Conservation (phyloP, 2,113 vertebrate species). For the Xenopus laevis region DNA sequence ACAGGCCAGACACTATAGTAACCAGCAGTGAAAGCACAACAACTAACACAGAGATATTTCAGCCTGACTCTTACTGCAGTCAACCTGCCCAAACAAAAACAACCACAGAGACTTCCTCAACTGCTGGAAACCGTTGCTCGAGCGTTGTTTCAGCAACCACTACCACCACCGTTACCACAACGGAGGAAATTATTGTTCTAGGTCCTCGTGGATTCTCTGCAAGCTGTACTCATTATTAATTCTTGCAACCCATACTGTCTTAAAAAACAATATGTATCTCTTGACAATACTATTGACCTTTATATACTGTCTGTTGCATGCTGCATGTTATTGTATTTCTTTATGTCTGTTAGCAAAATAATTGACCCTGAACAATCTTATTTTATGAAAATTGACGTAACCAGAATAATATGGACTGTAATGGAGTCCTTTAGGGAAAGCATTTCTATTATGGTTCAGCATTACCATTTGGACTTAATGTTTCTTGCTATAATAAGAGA, state of each 20-base stretch:
- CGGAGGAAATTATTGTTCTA: constrained; percentile 26
- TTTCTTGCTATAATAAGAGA: too few species aligned
- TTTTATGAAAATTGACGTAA: too few species aligned
- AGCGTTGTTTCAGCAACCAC: constrained; percentile 14
- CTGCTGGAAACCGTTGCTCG: constrained; percentile 32
- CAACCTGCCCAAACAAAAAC: constrained; percentile 21
- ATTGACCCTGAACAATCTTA: too few species aligned
- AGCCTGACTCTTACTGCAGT: constrained; percentile 14
- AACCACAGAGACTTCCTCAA: constrained; percentile 1
- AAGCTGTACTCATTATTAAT: constrained; percentile 6
- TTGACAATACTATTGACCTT: too few species aligned
- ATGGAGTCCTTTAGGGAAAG: too few species aligned
- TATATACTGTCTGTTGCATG: too few species aligned
- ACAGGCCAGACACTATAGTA: not conserved
- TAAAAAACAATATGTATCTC: too few species aligned
- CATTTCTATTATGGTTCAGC: too few species aligned
- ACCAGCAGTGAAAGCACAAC: constrained; percentile 24
- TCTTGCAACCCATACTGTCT: not conserved
- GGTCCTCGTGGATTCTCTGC: constrained; percentile 28
- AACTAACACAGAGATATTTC: not conserved
- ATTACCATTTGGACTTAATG: too few species aligned
- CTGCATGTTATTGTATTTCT: too few species aligned
- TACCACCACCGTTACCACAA: constrained; percentile 28
- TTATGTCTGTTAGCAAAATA: too few species aligned
- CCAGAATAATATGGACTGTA: too few species aligned